phyloP scores from a whole-genome alignment of 1,140 invertebrate species.

The Zaprionus vittiger region DNA sequence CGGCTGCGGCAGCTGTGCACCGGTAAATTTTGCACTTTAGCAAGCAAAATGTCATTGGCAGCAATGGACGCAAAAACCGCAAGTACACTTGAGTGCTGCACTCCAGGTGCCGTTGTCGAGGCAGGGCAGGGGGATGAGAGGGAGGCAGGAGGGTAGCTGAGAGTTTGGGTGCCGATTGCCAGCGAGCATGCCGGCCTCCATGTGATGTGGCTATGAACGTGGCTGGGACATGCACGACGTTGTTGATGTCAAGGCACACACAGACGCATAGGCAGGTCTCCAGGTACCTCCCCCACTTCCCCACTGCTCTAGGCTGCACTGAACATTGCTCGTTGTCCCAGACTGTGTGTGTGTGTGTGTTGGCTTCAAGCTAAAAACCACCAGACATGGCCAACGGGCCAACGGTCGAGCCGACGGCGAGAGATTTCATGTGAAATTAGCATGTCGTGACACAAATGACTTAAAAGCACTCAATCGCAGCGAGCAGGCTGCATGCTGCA shows the following conservation, averaged over 20 bases:
- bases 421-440: conserved; percentile 83
- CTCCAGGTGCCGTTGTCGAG: conserved; percentile 76
- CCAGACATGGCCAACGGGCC: conserved; percentile 64
- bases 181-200: conserved; percentile 17
- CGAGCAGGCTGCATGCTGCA: conserved; percentile 28
- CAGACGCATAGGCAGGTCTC: conserved; percentile 51
- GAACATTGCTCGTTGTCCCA: neutral
- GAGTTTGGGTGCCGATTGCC: conserved; percentile 7
- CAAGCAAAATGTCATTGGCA: conserved; percentile 81
- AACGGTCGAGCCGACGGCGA: conserved; percentile 69
- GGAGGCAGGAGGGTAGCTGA: neutral
- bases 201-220: conserved; percentile 66
- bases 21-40: conserved; percentile 83
- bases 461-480: conserved; percentile 83
- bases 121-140: neutral
- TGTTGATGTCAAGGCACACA: conserved; percentile 71
- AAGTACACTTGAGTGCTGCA: conserved; percentile 82
- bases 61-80: conserved; percentile 80
- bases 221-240: conserved; percentile 74
- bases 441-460: conserved; percentile 83
- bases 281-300: conserved; percentile 1
- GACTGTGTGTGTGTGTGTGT: conserved; percentile 11
- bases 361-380: conserved; percentile 70
- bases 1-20: conserved; percentile 46
- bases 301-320: neutral